Evolutionary conservation across 2,888 invertebrate species (phyloP).

Genomic region (Priocnemis perturbator): DNA sequence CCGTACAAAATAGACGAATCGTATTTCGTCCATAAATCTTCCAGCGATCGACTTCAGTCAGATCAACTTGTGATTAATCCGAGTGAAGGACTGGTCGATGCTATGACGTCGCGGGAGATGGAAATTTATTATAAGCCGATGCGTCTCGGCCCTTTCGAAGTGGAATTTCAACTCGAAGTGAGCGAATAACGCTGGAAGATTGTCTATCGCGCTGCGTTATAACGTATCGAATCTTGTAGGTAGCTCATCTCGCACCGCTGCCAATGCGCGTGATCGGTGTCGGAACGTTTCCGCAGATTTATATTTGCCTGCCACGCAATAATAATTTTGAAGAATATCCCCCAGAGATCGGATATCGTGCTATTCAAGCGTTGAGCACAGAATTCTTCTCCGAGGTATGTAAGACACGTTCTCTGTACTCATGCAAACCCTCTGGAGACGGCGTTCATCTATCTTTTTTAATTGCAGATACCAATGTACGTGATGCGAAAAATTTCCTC

Average conservation of each 20-base stretch:
- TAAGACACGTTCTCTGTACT: neutral
- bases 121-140: constrained; percentile 78
- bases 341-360: constrained; percentile 75
- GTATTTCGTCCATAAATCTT: neutral
- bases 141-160: constrained; percentile 77
- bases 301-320: constrained; percentile 76
- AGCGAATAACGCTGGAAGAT: constrained; percentile 35
- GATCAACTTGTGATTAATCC: constrained; percentile 42
- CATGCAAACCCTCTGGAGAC: too few relatives aligned
- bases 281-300: constrained; percentile 80
- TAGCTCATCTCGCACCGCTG: constrained; percentile 78
- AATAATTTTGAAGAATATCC: constrained; percentile 65
- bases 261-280: constrained; percentile 78
- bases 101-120: constrained; percentile 74
- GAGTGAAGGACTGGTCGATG: constrained; percentile 71
- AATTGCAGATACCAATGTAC: too few relatives aligned
- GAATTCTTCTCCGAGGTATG: constrained; percentile 33
- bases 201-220: neutral
- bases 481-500: too few relatives aligned
- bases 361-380: constrained; percentile 68
- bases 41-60: constrained; percentile 9
- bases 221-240: constrained; percentile 72
- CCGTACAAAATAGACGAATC: constrained; percentile 31
- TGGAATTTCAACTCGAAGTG: constrained; percentile 70
- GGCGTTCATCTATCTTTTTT: too few relatives aligned